These are phyloP conservation scores for Sarcophaga rosellei DNA, from an alignment of 2,888 invertebrate genomes.

Conservation along the genomic window DNA sequence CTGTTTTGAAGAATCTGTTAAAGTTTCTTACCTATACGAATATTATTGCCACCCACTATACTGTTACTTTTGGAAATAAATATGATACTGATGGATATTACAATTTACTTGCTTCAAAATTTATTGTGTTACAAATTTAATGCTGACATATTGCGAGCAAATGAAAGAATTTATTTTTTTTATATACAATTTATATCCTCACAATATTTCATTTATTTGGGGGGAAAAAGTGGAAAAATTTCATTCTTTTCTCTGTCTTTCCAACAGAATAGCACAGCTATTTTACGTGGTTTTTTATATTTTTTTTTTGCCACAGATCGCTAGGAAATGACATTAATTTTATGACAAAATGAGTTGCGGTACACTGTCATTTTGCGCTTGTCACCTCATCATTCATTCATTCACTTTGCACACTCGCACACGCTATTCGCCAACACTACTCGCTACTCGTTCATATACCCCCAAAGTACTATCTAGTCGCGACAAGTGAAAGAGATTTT, in stretches of 20 bases:
- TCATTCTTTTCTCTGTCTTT: background rate
- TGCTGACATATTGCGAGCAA: background rate
- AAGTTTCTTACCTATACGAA: too few relatives aligned
- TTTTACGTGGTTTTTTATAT: background rate
- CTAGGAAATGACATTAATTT: conserved; percentile 47
- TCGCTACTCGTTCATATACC: background rate
- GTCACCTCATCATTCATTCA: conserved; percentile 62
- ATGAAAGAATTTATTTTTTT: background rate
- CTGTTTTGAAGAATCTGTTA: too few relatives aligned
- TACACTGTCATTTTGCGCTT: conserved; percentile 43
- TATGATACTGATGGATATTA: background rate
- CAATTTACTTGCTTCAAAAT: background rate
- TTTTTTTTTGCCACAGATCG: conserved; percentile 7
- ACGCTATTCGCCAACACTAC: background rate
- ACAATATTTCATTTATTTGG: background rate
- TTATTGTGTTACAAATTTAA: background rate
- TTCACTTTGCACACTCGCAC: background rate
- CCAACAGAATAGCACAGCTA: background rate
- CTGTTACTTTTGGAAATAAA: background rate
- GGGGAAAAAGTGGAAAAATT: background rate
- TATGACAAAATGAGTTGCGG: conserved; percentile 46
- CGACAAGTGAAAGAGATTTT: background rate
- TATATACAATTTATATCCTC: background rate
- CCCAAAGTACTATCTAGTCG: background rate
- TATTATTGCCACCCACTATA: too few relatives aligned